Conservation (phyloP, 2,888 invertebrate species). For the Coecobrya sp. region DNA sequence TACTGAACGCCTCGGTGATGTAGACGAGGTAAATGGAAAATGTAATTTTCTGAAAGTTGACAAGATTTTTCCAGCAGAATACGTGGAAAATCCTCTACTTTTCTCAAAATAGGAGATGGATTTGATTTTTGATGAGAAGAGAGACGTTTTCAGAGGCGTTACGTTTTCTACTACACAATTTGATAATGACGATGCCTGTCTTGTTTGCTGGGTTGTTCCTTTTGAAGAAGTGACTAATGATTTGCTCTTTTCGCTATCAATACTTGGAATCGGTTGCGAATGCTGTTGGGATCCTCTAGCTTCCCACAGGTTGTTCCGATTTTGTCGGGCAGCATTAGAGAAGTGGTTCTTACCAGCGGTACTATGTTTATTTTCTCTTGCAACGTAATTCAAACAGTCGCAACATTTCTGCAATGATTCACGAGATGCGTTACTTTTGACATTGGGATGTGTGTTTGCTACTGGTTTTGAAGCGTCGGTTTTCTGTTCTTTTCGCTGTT, state of each 20-base stretch:
- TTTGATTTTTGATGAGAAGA: constrained; percentile 44
- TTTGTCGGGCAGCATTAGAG: constrained; percentile 21
- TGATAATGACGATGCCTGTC: constrained; percentile 39
- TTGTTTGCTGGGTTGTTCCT: background rate
- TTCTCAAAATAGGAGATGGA: constrained; percentile 13
- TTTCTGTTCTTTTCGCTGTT: constrained; percentile 42
- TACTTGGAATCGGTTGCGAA: background rate
- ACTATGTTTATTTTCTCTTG: constrained; percentile 36
- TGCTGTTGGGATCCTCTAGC: constrained; percentile 22
- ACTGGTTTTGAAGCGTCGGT: background rate
- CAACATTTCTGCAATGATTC: constrained; percentile 54
- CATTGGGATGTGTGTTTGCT: background rate
- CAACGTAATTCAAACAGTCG: constrained; percentile 65
- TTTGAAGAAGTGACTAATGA: constrained; percentile 57
- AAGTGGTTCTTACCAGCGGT: constrained; percentile 3
- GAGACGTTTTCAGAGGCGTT: background rate
- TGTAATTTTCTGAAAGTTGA: constrained; percentile 74
- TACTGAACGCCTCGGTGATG: background rate
- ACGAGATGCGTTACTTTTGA: constrained; percentile 28
- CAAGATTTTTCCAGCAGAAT: constrained; percentile 52
- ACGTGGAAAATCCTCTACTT: constrained; percentile 10
- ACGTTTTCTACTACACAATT: background rate
- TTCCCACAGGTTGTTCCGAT: constrained; percentile 63
- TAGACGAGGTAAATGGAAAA: constrained; percentile 61
- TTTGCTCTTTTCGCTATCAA: constrained; percentile 29